Evolutionary conservation across 2,113 vertebrate species (phyloP).

Genomic region (Nothobranchius furzeri): DNA sequence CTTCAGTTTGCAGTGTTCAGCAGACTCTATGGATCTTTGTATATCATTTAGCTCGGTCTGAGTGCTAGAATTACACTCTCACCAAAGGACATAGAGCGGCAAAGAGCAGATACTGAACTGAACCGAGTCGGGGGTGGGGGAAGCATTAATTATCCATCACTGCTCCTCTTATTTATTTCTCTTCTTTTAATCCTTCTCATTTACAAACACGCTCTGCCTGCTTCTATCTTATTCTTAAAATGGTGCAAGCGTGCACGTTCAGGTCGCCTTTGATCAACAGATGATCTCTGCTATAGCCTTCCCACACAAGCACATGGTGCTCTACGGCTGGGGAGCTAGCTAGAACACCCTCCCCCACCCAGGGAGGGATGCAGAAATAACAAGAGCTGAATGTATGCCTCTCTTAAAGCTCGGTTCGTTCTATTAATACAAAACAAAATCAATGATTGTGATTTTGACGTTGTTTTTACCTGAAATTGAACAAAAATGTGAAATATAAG

Average conservation of each 20-base stretch:
- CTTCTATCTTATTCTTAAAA: neutral
- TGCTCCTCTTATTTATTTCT: slow-evolving; percentile 16
- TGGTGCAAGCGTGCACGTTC: slow-evolving; percentile 17
- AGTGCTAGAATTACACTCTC: slow-evolving; percentile 55
- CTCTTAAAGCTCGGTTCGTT: slow-evolving; percentile 20
- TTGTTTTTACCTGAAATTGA: slow-evolving; percentile 1
- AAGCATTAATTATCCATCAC: slow-evolving; percentile 49
- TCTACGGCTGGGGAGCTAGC: slow-evolving; percentile 19
- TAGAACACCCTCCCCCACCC: slow-evolving; percentile 9
- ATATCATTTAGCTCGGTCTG: slow-evolving; percentile 40
- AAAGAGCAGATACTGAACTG: slow-evolving; percentile 39
- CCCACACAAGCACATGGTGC: slow-evolving; percentile 60
- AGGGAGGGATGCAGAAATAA: neutral
- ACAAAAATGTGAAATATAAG: neutral
- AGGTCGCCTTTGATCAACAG: slow-evolving; percentile 28
- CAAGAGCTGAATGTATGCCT: slow-evolving; percentile 4
- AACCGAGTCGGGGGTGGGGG: slow-evolving; percentile 15
- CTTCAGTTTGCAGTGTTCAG: slow-evolving; percentile 30
- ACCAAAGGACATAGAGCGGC: slow-evolving; percentile 52
- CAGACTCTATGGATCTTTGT: slow-evolving; percentile 65
- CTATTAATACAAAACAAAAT: neutral
- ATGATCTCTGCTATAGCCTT: slow-evolving; percentile 18
- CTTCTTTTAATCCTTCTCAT: neutral
- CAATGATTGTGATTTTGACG: neutral
- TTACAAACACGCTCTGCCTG: slow-evolving; percentile 1